phyloP scores from a whole-genome alignment of 2,888 invertebrate genomes.

The Epinotia nisella region DNA sequence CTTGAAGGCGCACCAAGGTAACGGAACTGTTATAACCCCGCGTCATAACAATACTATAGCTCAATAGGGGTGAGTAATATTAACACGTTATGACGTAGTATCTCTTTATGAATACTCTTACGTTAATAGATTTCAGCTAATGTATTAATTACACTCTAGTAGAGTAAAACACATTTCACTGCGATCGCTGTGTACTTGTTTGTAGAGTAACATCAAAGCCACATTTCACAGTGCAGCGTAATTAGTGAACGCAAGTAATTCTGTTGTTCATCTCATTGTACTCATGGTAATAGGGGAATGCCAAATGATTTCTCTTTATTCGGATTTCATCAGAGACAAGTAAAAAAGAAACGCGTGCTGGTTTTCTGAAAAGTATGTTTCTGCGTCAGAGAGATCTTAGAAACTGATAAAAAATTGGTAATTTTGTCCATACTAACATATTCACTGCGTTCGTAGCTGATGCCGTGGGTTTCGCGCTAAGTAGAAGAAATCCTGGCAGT shows the following conservation, averaged over 20 bases:
- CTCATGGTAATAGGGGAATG: neutral
- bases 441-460: no score
- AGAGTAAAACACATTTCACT: constrained; percentile 25
- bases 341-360: neutral
- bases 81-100: neutral
- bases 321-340: neutral
- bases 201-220: constrained; percentile 37
- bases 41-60: no score
- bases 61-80: no score
- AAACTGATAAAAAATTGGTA: no score
- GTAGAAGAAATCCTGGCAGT: no score
- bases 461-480: no score
- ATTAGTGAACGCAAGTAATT: constrained; percentile 33
- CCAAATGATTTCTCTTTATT: neutral
- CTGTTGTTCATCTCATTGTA: constrained; percentile 8
- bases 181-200: constrained; percentile 19
- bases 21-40: no score
- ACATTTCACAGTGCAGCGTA: constrained; percentile 36
- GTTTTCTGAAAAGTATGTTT: neutral
- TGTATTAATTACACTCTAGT: constrained; percentile 24
- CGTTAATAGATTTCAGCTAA: neutral
- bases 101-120: neutral
- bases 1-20: no score
- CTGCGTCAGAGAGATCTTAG: neutral
- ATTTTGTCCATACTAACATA: no score